These are phyloP conservation scores for Drosophila sechellia DNA, from an alignment of 1,140 invertebrate genomes.

Conservation along the genomic window DNA sequence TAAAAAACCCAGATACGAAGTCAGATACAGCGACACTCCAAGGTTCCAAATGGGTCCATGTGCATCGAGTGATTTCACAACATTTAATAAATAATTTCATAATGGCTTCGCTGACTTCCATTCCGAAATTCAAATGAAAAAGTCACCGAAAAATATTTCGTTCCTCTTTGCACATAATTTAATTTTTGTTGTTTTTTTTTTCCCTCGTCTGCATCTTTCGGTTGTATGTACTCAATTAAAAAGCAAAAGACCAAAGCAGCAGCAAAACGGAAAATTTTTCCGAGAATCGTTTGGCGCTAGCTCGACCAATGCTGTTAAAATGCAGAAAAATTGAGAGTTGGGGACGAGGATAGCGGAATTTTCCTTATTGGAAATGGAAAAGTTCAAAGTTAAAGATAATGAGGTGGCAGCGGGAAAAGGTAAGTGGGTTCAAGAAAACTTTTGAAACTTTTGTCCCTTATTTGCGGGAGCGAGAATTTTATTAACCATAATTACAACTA, in stretches of 20 bases:
- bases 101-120: conserved; percentile 68
- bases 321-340: conserved; percentile 21
- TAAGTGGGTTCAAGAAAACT: conserved; percentile 34
- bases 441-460: conserved; percentile 37
- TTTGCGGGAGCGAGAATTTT: conserved; percentile 14
- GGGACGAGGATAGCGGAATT: conserved; percentile 1
- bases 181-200: conserved; percentile 61
- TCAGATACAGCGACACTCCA: conserved; percentile 55
- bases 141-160: conserved; percentile 56
- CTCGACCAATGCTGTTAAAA: conserved; percentile 72
- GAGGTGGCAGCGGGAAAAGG: conserved; percentile 37
- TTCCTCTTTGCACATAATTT: conserved; percentile 71
- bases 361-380: conserved; percentile 48
- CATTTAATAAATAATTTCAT: conserved; percentile 83
- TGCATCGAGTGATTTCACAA: conserved; percentile 75
- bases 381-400: conserved; percentile 57
- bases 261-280: conserved; percentile 79
- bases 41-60: conserved; percentile 63
- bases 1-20: conserved; percentile 24
- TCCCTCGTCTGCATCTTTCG: conserved; percentile 18
- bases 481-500: conserved; percentile 35
- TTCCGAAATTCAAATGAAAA: conserved; percentile 65
- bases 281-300: conserved; percentile 68
- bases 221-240: conserved; percentile 78
- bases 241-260: conserved; percentile 66